Percentiles rank a stretch among this genome's conserved stretches.
phyloP scores from a whole-genome alignment of 2,113 vertebrate species.

The Osmerus mordax region DNA sequence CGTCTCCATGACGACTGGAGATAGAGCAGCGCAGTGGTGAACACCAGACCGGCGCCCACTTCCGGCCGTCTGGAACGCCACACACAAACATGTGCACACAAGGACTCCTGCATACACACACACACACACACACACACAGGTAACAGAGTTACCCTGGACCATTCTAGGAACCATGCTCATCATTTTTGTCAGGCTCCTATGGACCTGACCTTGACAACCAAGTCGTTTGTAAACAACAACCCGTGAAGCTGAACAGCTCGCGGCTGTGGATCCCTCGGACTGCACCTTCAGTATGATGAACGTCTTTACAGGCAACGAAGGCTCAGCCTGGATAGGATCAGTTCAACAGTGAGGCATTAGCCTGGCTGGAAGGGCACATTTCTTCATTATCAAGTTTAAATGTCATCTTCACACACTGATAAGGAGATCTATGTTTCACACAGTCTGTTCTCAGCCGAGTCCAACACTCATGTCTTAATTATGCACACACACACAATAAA shows the following conservation, averaged over 20 bases:
- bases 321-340: no score
- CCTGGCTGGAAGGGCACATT: no score
- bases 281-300: neutral
- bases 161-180: neutral
- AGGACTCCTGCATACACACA: neutral
- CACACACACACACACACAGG: neutral
- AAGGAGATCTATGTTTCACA: neutral
- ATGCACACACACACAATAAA: neutral
- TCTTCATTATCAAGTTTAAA: no score
- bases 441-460: neutral
- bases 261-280: conserved; percentile 8
- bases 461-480: neutral
- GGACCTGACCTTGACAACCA: conserved; percentile 15
- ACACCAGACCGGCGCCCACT: no score
- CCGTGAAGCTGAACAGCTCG: neutral
- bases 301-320: neutral
- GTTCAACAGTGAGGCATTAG: no score
- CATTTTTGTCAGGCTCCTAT: no score
- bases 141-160: neutral
- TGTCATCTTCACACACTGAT: no score
- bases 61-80: neutral
- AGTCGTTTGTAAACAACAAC: conserved; percentile 14
- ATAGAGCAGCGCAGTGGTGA: no score
- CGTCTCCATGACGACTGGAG: neutral
- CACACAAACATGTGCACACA: neutral